Evolutionary conservation across 2,113 vertebrate genomes (phyloP).

Genomic region (Fukomys damarensis): DNA sequence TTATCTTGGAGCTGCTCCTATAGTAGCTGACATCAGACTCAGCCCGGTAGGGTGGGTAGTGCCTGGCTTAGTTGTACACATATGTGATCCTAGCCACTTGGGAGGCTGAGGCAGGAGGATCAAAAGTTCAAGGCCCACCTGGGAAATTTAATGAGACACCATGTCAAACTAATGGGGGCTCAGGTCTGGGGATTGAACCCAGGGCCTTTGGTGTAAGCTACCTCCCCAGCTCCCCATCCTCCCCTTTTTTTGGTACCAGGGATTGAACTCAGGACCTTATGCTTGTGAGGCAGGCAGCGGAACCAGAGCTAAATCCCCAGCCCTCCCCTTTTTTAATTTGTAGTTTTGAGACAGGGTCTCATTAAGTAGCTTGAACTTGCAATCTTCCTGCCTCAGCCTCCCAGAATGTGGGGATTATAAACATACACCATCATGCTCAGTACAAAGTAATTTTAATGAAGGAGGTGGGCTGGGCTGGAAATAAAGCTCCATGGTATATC

Average conservation of each 20-base stretch:
- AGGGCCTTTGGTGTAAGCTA: background rate
- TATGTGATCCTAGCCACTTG: background rate
- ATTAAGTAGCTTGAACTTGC: background rate
- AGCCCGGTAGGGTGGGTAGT: background rate
- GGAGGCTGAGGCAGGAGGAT: background rate
- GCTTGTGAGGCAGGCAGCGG: no score
- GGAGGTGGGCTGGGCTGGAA: background rate
- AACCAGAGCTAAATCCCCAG: no score
- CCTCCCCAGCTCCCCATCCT: background rate
- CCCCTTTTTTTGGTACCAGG: no score
- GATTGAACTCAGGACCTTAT: no score
- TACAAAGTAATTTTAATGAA: background rate
- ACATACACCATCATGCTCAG: background rate
- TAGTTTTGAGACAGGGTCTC: background rate
- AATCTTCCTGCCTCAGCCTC: background rate
- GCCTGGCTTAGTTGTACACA: background rate
- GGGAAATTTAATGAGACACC: background rate
- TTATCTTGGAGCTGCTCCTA: background rate
- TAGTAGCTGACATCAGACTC: background rate
- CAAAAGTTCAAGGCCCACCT: background rate
- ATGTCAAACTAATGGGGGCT: background rate
- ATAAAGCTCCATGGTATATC: background rate
- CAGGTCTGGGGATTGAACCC: no score
- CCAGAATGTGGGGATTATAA: background rate
- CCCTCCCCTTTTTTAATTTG: background rate